Percentiles rank a stretch among this genome's conserved stretches.
Evolutionary conservation across 2,113 vertebrate genomes (phyloP).

Genomic region (Myotis davidii): DNA sequence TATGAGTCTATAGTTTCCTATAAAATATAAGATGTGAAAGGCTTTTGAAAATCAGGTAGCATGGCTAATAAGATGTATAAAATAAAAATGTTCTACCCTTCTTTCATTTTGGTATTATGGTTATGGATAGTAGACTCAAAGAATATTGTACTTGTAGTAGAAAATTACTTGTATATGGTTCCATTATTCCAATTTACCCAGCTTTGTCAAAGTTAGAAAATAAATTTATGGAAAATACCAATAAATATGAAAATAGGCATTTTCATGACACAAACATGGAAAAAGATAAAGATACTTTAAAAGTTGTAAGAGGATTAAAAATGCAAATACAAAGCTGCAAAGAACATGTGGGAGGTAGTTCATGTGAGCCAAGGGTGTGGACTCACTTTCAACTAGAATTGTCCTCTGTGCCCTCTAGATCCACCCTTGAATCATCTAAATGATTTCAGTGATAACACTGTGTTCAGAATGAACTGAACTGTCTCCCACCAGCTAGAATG

Average conservation of each 20-base stretch:
- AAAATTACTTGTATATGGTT: neutral
- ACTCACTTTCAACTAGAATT: neutral
- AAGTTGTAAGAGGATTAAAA: neutral
- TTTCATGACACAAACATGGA: neutral
- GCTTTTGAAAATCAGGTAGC: neutral
- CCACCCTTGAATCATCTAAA: neutral
- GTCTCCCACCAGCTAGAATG: neutral
- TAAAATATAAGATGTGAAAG: neutral
- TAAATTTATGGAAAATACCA: neutral
- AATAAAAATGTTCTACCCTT: neutral
- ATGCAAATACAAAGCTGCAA: neutral
- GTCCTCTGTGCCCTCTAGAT: neutral
- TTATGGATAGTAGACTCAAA: neutral
- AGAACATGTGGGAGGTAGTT: neutral
- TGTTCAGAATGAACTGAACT: neutral
- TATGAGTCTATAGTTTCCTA: neutral
- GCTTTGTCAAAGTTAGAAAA: neutral
- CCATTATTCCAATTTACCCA: neutral
- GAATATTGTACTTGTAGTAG: neutral
- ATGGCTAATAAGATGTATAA: neutral
- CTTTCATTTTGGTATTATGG: conserved; percentile 11
- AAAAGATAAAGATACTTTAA: neutral
- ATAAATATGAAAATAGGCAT: neutral
- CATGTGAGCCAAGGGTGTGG: neutral
- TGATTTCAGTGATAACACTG: neutral